Percentiles rank a stretch among this genome's conserved stretches.
These are phyloP conservation scores for Cremastinae sp. DNA, from an alignment of 2,888 invertebrate genomes.

Conservation along the genomic window DNA sequence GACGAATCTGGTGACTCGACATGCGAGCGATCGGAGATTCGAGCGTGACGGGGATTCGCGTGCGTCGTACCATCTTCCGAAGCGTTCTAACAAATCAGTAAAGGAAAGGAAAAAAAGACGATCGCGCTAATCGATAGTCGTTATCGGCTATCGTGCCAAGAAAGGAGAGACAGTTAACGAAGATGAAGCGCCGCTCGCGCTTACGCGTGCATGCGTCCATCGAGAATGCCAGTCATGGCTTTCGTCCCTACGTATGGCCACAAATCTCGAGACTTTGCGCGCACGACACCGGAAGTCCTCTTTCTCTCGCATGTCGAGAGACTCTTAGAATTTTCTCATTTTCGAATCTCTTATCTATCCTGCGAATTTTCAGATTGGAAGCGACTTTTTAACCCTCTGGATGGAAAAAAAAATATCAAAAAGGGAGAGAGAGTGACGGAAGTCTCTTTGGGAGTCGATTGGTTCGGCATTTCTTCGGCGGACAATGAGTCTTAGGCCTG, in stretches of 20 bases:
- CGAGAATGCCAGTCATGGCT: constrained; percentile 48
- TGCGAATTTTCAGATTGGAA: no score
- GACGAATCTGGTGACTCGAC: no score
- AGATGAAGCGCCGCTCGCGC: constrained; percentile 10
- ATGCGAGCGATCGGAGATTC: constrained; percentile 35
- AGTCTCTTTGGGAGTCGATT: constrained; percentile 20
- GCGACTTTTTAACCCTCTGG: no score
- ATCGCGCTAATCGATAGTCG: constrained; percentile 37
- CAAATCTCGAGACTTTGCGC: constrained; percentile 43
- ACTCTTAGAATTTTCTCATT: constrained; percentile 17
- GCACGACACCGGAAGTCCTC: constrained; percentile 31
- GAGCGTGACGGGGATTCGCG: constrained; percentile 25
- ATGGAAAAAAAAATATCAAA: no score
- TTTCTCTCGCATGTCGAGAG: constrained; percentile 30
- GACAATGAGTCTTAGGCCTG: constrained; percentile 62
- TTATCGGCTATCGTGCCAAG: constrained; percentile 45
- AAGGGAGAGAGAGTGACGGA: neutral
- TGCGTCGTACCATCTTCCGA: constrained; percentile 6
- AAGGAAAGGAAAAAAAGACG: constrained; percentile 30
- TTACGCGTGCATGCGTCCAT: constrained; percentile 7
- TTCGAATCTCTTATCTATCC: no score
- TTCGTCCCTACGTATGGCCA: constrained; percentile 28
- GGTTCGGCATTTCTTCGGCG: constrained; percentile 39
- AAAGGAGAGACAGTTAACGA: constrained; percentile 36
- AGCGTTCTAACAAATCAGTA: constrained; percentile 17